These are phyloP conservation scores for Halesus radiatus DNA, from an alignment of 1,140 invertebrate species.

Conservation along the genomic window DNA sequence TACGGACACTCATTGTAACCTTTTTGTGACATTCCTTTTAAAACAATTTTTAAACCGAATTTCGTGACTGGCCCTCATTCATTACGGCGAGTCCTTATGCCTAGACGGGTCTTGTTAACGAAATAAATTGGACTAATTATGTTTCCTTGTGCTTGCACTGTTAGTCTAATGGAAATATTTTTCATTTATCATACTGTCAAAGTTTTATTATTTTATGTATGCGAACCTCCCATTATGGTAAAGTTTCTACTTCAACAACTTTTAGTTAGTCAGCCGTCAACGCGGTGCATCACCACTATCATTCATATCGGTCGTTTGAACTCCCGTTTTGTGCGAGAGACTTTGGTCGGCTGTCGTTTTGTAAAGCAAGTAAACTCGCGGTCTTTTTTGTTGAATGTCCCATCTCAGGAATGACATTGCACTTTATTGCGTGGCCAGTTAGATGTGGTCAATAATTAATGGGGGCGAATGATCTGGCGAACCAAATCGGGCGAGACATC, in stretches of 20 bases:
- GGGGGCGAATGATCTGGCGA: constrained; percentile 21
- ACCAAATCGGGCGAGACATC: constrained; percentile 50
- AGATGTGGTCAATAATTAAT: constrained; percentile 19
- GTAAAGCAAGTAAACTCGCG: no score
- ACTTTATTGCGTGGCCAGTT: constrained; percentile 1
- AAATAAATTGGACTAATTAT: constrained; percentile 33
- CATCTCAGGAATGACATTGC: not conserved
- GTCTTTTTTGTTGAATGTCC: not conserved
- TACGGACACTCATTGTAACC: constrained; percentile 2
- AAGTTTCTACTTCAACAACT: no score
- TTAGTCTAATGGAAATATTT: not conserved
- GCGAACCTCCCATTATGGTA: not conserved
- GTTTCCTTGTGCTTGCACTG: constrained; percentile 10
- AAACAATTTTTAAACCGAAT: not conserved
- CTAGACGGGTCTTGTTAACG: constrained; percentile 33
- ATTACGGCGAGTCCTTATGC: constrained; percentile 7
- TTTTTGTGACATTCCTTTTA: not conserved
- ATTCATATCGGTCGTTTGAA: no score
- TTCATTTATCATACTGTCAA: not conserved
- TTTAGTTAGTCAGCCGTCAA: no score
- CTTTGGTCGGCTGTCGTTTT: no score
- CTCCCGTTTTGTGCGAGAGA: no score
- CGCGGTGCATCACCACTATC: no score
- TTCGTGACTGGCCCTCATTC: constrained; percentile 15
- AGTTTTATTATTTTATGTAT: not conserved